Base-by-base conservation (phyloP, 2,888 invertebrate species). In the Drosophila affinis region DNA sequence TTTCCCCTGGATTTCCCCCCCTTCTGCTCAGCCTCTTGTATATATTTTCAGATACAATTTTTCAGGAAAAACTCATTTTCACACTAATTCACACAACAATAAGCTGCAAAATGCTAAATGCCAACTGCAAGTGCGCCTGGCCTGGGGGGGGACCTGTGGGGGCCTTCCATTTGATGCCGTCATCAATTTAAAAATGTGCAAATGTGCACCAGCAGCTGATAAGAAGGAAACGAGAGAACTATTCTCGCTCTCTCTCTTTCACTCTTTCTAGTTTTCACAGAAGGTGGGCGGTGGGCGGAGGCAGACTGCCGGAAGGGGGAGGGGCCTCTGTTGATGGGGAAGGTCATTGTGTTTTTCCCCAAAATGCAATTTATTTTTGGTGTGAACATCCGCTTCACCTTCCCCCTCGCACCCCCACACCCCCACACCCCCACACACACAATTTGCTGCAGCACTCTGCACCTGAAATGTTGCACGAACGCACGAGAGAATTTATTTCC, bases 401-500 rank as follows among this genome's bases (percentile, higher is more conserved):
- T 24, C 18, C 21, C 27, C 59, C 3, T n/a, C 3, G 45, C 9
- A 4, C 54, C n/a, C 49, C 3, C 5, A 10, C 5, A n/a, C 7
- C 7, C 27, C 27, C 34, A 21, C 21, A 21, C 21, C 21, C 21
- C 32, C 32, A 32, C 10, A 10, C 10, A 10, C 3, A 0, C 24
- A 0, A 1, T 3, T 32, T 32, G 32, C 34, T 12, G 12, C 34
- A 4, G 12, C 34, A 29, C 12, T 34, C 12, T 12, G 12, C 17
- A 24, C 45, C 49, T 65, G 75, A 64, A 75, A 75, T 74, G 14
- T 81, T 78, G 77, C 78, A 73, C 62, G 76, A 72, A 72, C 48
- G 60, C 77, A 74, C 70, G 65, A 77, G 69, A 65, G 81, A 82
- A 83, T 85, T 85, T 87, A 85, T 85, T 85, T 85, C 85, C 87